These are phyloP conservation scores for Lithodes maja DNA, from an alignment of 2,888 invertebrate species.

Conservation along the genomic window DNA sequence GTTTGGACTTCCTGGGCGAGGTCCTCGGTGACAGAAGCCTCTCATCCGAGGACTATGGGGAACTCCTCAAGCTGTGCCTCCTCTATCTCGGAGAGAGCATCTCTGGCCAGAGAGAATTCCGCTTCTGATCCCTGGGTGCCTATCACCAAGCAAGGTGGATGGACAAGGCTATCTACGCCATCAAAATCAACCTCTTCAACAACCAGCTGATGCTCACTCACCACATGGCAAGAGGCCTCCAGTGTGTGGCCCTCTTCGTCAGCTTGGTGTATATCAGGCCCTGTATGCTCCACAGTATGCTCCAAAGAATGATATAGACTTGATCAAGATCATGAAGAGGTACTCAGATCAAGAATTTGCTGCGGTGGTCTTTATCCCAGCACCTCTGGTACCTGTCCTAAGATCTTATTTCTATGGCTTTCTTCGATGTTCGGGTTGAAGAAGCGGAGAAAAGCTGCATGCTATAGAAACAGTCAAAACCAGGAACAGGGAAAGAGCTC, in stretches of 20 bases:
- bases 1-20: not conserved
- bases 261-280: not conserved
- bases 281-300: not conserved
- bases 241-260: not conserved
- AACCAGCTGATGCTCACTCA: not conserved
- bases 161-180: not conserved
- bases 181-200: conserved; percentile 1
- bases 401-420: not conserved
- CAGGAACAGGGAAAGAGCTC: conserved; percentile 11
- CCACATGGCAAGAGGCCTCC: not conserved
- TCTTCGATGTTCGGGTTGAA: not conserved
- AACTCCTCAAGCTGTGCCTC: not conserved
- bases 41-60: not conserved
- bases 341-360: not conserved
- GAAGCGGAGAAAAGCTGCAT: conserved; percentile 5
- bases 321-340: not conserved
- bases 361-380: not conserved
- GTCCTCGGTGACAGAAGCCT: conserved; percentile 4
- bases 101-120: conserved; percentile 10
- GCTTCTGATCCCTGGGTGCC: not conserved
- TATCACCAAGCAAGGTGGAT: conserved; percentile 8
- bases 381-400: not conserved
- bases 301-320: not conserved
- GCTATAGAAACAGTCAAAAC: conserved; percentile 3
- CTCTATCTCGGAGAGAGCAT: not conserved